A percentile compares a stretch with the other conserved stretches of the same genome.
Evolutionary conservation across 2,113 vertebrate species (phyloP).

Genomic region (Rhea americana): DNA sequence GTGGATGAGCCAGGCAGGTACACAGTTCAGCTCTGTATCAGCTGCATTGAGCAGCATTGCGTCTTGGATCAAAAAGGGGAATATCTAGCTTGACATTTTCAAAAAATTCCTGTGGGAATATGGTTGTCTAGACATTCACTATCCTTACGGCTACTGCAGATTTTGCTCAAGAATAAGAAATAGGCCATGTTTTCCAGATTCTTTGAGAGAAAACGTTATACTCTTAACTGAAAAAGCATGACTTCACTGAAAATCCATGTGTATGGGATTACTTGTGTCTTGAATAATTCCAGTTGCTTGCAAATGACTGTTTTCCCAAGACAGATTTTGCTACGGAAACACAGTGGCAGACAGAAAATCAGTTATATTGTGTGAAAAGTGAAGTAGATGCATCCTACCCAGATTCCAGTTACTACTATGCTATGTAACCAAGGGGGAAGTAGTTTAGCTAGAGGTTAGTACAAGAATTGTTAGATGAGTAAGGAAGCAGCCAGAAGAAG

Average conservation of each 20-base stretch:
- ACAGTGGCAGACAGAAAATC: background rate
- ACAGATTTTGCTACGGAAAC: background rate
- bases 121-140: background rate
- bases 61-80: fast-evolving
- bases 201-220: background rate
- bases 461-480: background rate
- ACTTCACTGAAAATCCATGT: background rate
- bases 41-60: background rate
- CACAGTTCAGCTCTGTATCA: fast-evolving
- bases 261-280: background rate
- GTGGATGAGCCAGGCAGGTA: fast-evolving
- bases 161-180: background rate
- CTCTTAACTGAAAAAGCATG: background rate
- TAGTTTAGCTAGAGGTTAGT: background rate
- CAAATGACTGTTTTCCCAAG: background rate
- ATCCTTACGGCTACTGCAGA: background rate
- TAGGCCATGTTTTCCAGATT: background rate
- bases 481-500: too few relatives aligned
- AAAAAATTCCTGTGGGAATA: fast-evolving
- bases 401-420: too few relatives aligned
- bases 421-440: background rate
- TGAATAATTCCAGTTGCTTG: background rate
- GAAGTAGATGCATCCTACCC: background rate
- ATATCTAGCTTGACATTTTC: background rate
- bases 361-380: background rate